These are phyloP conservation scores for Mystacides longicornis DNA, from an alignment of 2,888 invertebrate genomes.

Conservation along the genomic window DNA sequence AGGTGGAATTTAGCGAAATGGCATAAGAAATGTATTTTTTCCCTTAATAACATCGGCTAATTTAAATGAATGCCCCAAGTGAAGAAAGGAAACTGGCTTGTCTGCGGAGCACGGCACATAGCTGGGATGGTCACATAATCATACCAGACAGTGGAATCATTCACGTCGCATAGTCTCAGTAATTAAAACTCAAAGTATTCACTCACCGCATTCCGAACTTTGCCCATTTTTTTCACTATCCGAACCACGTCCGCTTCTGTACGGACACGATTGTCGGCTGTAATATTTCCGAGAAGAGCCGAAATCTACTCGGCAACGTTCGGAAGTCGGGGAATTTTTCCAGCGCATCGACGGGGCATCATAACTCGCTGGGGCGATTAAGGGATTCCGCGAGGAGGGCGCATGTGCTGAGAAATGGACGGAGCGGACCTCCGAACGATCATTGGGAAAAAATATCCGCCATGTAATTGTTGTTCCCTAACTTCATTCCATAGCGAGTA, in stretches of 20 bases:
- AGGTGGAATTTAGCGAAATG: background rate
- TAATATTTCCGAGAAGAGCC: constrained; percentile 1
- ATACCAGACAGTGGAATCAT: background rate
- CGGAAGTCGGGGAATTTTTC: background rate
- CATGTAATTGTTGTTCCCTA: background rate
- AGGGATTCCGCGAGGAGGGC: background rate
- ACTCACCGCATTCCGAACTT: constrained; percentile 1
- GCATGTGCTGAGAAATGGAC: constrained; percentile 1
- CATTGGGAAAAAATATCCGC: background rate
- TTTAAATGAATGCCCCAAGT: background rate
- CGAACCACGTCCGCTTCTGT: background rate
- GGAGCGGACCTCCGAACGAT: background rate
- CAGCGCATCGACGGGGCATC: background rate
- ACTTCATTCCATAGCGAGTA: background rate
- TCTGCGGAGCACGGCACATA: background rate
- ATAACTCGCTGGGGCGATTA: constrained; percentile 1
- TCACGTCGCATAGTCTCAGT: constrained; percentile 4
- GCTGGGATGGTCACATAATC: background rate
- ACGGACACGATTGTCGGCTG: background rate
- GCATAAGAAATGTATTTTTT: background rate
- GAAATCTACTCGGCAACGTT: background rate
- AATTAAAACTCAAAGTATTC: constrained; percentile 3
- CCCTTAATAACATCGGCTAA: background rate
- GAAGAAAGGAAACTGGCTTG: background rate
- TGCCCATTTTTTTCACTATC: background rate